These are phyloP conservation scores for Ceriagrion tenellum DNA, from an alignment of 2,888 invertebrate species.

Conservation along the genomic window DNA sequence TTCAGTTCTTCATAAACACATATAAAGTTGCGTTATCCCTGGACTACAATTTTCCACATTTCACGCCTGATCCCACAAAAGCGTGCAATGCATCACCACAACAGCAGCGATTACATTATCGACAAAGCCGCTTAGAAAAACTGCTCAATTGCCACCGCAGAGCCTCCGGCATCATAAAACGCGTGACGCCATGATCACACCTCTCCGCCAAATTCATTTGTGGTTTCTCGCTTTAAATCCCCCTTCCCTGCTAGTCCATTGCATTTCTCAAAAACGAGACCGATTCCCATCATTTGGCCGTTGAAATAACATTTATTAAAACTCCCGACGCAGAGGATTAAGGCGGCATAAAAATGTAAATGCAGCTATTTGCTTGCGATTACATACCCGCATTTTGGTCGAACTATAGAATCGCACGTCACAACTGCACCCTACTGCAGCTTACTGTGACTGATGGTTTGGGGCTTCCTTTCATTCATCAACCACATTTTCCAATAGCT, in stretches of 20 bases:
- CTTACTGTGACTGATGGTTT: not conserved
- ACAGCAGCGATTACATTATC: not conserved
- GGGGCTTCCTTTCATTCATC: not conserved
- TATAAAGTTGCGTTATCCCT: not conserved
- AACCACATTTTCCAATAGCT: not conserved
- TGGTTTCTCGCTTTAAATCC: not conserved
- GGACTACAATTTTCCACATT: not conserved
- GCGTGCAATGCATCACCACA: not conserved
- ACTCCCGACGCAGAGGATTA: not conserved
- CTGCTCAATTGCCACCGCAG: conserved; percentile 12
- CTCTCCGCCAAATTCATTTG: not conserved
- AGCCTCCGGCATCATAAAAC: not conserved
- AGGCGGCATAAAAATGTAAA: not conserved
- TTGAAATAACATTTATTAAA: not conserved
- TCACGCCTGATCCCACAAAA: not conserved
- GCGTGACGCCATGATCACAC: not conserved
- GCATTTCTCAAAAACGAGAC: not conserved
- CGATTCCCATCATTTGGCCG: not conserved
- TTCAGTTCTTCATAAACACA: not conserved
- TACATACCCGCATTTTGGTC: not conserved
- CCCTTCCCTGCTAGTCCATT: not conserved
- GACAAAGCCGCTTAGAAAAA: conserved; percentile 32
- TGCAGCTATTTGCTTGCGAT: not conserved
- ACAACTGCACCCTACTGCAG: not conserved
- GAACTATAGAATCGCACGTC: not conserved